A percentile compares a stretch with the other conserved stretches of the same genome.
Conservation (phyloP, 2,797 vertebrate species). For the Cetoscarus ocellatus region DNA sequence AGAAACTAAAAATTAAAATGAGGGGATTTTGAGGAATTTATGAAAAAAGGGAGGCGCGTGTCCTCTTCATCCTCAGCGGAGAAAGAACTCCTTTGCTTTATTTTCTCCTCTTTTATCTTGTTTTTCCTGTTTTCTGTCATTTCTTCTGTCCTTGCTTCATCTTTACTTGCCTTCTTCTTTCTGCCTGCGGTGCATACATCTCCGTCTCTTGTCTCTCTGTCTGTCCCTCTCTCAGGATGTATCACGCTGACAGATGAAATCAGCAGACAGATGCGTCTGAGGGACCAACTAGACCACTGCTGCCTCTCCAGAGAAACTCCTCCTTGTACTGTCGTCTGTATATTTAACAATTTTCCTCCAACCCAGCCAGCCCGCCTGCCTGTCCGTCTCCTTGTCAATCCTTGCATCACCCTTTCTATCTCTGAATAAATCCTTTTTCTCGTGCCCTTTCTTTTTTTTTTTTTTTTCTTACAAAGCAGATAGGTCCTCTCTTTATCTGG, state of each 20-base stretch:
- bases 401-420: conserved; percentile 32
- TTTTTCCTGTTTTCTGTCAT: conserved; percentile 7
- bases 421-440: conserved; percentile 28
- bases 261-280: conserved; percentile 38
- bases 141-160: background rate
- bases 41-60: background rate
- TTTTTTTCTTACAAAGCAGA: conserved; percentile 40
- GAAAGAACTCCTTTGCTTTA: background rate
- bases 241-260: conserved; percentile 53
- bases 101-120: conserved; percentile 21
- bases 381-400: conserved; percentile 38
- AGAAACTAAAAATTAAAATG: background rate
- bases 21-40: conserved; percentile 15
- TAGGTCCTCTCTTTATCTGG: conserved; percentile 53
- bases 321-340: conserved; percentile 15
- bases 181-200: conserved; percentile 3
- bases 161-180: background rate
- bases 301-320: conserved; percentile 48
- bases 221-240: conserved; percentile 37
- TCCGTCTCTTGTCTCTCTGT: conserved; percentile 13
- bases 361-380: conserved; percentile 14
- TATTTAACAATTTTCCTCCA: conserved; percentile 42
- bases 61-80: background rate
- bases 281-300: conserved; percentile 10
- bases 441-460: conserved; percentile 31